Conservation (phyloP, 1,140 invertebrate genomes). For the Platyura marginata region DNA sequence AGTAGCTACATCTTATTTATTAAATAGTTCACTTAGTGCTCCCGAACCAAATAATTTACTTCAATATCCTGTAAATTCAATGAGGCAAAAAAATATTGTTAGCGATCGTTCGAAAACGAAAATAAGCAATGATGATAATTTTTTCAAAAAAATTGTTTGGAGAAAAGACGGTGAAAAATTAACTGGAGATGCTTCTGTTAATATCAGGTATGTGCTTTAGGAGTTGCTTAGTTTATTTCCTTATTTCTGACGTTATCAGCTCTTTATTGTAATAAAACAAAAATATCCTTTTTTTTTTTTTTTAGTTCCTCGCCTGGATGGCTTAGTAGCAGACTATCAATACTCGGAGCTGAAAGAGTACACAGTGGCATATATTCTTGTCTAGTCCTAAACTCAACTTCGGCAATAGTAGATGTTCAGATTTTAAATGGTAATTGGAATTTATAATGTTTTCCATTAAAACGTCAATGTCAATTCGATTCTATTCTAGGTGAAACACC, state of each 20-base stretch:
- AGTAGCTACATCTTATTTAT: constrained; percentile 24
- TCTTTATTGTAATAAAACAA: too few relatives aligned
- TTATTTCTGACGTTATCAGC: too few relatives aligned
- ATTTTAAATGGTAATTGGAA: constrained; percentile 20
- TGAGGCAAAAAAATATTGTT: constrained; percentile 20
- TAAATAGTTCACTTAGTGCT: constrained; percentile 6
- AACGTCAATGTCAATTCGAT: constrained; percentile 1
- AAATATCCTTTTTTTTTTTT: constrained; percentile 3
- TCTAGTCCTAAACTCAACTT: constrained; percentile 20
- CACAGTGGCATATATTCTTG: constrained; percentile 26
- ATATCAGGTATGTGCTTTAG: not conserved
- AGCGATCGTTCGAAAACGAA: constrained; percentile 19
- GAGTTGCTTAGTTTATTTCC: not conserved
- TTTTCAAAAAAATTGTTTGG: constrained; percentile 25
- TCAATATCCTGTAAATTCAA: constrained; percentile 12
- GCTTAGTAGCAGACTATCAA: constrained; percentile 20
- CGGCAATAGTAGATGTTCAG: constrained; percentile 24
- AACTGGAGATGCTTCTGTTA: not conserved
- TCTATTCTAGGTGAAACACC: constrained; percentile 19
- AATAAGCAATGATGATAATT: constrained; percentile 11
- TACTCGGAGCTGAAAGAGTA: constrained; percentile 20
- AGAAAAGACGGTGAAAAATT: constrained; percentile 12
- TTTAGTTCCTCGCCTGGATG: constrained; percentile 19
- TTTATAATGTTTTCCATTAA: not conserved
- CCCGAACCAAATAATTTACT: constrained; percentile 1